Percentiles rank a stretch among this genome's conserved stretches.
Conservation (phyloP, 2,797 vertebrate species). For the Bucorvus abyssinicus region DNA sequence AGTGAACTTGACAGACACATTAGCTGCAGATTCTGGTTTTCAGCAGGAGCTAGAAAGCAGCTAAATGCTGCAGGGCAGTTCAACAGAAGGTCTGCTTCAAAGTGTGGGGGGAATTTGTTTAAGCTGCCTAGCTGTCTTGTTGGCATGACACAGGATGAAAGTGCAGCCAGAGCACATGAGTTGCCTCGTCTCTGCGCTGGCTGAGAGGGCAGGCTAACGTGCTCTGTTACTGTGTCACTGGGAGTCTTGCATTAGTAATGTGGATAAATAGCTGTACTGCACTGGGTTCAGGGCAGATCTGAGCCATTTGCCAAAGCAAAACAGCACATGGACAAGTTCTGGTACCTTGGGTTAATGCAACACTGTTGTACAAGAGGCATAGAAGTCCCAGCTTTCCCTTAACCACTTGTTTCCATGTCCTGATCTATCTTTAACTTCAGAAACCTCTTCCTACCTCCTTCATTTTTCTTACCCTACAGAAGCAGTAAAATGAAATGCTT, state of each 20-base stretch:
- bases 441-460: background rate
- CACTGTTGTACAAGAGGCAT: background rate
- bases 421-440: background rate
- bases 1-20: background rate
- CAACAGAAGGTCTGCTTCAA: constrained; percentile 11
- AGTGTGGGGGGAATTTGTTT: background rate
- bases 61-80: constrained; percentile 25
- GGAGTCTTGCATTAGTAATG: background rate
- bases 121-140: background rate
- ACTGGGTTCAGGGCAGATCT: background rate
- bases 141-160: background rate
- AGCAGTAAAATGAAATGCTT: background rate
- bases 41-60: background rate
- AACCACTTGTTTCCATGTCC: background rate
- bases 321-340: background rate
- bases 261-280: background rate
- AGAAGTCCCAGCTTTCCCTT: background rate
- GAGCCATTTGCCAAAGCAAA: background rate
- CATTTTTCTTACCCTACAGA: background rate
- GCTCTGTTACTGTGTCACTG: background rate
- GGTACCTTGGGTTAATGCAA: background rate
- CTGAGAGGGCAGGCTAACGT: background rate
- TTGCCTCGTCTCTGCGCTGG: background rate
- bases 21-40: background rate
- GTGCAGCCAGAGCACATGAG: background rate